Evolutionary conservation across 2,113 vertebrate species (phyloP), one percentile per base, ranked within the genome.

Genomic region (Parus major): DNA sequence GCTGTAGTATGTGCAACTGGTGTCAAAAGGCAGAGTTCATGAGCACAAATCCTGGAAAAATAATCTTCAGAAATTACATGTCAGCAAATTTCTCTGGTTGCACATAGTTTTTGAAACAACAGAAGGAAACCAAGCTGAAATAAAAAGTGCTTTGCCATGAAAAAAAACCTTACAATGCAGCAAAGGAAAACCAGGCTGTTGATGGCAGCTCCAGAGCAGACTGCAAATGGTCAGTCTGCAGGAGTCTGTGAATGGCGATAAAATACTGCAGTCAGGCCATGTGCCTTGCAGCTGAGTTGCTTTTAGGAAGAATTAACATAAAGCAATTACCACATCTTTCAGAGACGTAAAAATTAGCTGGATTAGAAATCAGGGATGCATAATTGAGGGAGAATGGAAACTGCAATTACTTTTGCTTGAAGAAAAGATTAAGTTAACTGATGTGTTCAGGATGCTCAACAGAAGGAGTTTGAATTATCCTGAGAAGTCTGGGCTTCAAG

Each of bases 1-100:
- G 63, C 55, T 75, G 46, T 44, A 87, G 20, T 35, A 33, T 66
- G 53, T 61, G 73, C n/a, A 69, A n/a, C 39, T 82, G 25, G 14
- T 95, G 55, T 91, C 47, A 82, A 71, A 96, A 91, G 22, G 44
- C 69, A 83, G 63, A 72, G 24, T 80, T 88, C 73, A 44, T 75
- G 41, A 91, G 49, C n/a, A 68, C 27, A 82, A 89, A 89, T 79
- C 31, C 61, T 92, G 53, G 60, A 82, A 95, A 92, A 93, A 78
- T 76, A 77, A 91, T 89, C 59, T 71, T 82, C 78, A 88, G 86
- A 91, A 81, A 77, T 82, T 86, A 55, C 21, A 4, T 59, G 79
- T 95, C 88, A 86, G 83, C 93, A 92, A 86, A 65, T 68, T 68
- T 82, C 29, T 23, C 33, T 41, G 59, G 18, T 93, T 77, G 41